Evolutionary conservation across 2,888 invertebrate species (phyloP), one percentile per base, ranked within the genome.

Genomic region (Taphrorychus bicolor): DNA sequence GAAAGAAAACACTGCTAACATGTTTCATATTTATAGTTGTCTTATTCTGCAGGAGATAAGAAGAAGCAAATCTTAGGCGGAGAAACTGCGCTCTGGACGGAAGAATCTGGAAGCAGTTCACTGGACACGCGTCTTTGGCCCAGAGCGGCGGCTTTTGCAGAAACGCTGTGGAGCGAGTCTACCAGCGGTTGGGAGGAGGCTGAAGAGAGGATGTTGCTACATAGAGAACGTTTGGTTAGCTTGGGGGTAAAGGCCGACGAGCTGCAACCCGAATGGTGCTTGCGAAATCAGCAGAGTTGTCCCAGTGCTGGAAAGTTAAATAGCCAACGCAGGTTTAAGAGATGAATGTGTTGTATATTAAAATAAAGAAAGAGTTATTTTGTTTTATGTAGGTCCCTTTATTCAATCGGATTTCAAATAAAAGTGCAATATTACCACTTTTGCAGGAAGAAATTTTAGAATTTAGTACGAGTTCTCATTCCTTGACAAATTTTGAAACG

Each of bases 241-340:
- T 85, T 88, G 75, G 90, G 91, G 18, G 84, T 93, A 58, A 80
- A 84, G 5, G 87, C 93, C 0, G 93, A 94, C 73, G 85, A 89
- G n/a, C 77, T 94, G 59, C 87, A 93, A 78, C 94, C 94, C 0
- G 88, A 92, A 77, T 94, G 94, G 94, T 95, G 94, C 77, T 83
- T 88, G 71, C 92, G 93, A 77, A 90, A 94, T 80, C 90, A 92
- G 80, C 89, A 89, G 16, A 84, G 86, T 70, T 93, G 93, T 78
- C 85, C 85, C 5, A 70, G 70, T n/a, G 17, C 14, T 19, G 70
- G 69, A 59, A 70, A 70, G 66, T 72, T 71, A 32, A 60, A 51
- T 51, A 7, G n/a, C 4, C 5, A 21, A 19, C 11, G 7, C 17
- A 51, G 21, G 11, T 21, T 51, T 51, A 51, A 9, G 11, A 9